Percentiles rank a stretch among this genome's conserved stretches.
phyloP scores from a whole-genome alignment of 1,140 invertebrate species.

The Myzus persicae region DNA sequence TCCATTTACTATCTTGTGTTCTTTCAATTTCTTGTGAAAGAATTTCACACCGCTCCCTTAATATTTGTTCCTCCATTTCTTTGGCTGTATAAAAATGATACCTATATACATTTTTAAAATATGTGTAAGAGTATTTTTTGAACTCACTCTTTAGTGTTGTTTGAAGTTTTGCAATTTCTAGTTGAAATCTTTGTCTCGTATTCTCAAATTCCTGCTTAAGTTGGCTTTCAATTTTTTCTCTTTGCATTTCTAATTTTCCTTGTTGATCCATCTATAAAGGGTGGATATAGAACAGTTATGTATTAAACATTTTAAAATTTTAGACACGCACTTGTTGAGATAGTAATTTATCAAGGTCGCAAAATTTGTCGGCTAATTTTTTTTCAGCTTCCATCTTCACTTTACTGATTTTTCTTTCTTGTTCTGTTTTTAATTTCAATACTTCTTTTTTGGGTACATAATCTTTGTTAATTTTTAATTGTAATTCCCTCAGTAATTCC shows the following conservation, averaged over 20 bases:
- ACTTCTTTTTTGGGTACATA: conserved; percentile 51
- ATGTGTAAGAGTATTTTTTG: background rate
- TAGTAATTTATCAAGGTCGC: conserved; percentile 47
- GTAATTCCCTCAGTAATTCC: conserved; percentile 42
- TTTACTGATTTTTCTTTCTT: conserved; percentile 53
- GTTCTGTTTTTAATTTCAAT: conserved; percentile 52
- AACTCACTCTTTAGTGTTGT: conserved; percentile 61
- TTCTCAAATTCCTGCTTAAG: conserved; percentile 62
- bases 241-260: conserved; percentile 59
- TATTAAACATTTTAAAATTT: background rate
- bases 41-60: conserved; percentile 61
- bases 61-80: conserved; percentile 61
- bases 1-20: conserved; percentile 58
- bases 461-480: conserved; percentile 40
- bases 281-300: background rate
- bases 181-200: conserved; percentile 60
- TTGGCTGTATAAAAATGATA: conserved; percentile 58
- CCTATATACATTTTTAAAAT: conserved; percentile 20
- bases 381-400: conserved; percentile 53
- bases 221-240: conserved; percentile 61
- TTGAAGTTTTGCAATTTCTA: conserved; percentile 62
- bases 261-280: conserved; percentile 61
- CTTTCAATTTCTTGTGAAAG: conserved; percentile 60
- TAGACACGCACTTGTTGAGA: conserved; percentile 21
- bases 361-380: conserved; percentile 55